A percentile compares a stretch with the other conserved stretches of the same genome.
Conservation (phyloP, 2,888 invertebrate species). For the Drosophila emarginata region DNA sequence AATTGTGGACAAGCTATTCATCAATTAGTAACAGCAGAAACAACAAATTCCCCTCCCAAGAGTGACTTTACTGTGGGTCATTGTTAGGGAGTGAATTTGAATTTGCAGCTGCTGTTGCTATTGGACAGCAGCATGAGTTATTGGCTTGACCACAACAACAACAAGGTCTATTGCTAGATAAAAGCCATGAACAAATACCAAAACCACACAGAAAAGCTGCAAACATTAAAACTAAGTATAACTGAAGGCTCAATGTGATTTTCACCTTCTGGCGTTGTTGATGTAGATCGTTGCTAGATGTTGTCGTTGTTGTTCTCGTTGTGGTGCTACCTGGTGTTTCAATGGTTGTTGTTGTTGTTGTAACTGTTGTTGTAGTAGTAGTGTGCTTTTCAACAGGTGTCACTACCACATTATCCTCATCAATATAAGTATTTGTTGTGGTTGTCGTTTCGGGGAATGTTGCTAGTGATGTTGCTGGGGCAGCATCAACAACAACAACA, state of each 20-base stretch:
- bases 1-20: conserved; percentile 23
- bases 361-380: conserved; percentile 76
- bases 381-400: conserved; percentile 62
- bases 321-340: conserved; percentile 56
- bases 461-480: conserved; percentile 27
- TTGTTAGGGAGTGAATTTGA: conserved; percentile 35
- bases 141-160: conserved; percentile 61
- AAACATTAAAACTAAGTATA: conserved; percentile 80
- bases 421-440: conserved; percentile 55
- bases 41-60: background rate
- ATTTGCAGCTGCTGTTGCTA: conserved; percentile 35
- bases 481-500: conserved; percentile 17
- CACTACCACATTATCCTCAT: conserved; percentile 56
- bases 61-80: conserved; percentile 50
- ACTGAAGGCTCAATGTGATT: conserved; percentile 81
- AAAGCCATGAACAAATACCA: conserved; percentile 82
- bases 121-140: conserved; percentile 40
- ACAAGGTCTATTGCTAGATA: conserved; percentile 65
- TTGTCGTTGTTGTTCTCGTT: conserved; percentile 57
- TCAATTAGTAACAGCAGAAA: conserved; percentile 18
- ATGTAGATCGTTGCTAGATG: conserved; percentile 49
- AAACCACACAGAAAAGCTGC: conserved; percentile 82
- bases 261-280: conserved; percentile 82
- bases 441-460: conserved; percentile 35
- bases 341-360: conserved; percentile 73